phyloP scores from a whole-genome alignment of 2,113 vertebrate genomes.

The Malurus alboscapulatus region DNA sequence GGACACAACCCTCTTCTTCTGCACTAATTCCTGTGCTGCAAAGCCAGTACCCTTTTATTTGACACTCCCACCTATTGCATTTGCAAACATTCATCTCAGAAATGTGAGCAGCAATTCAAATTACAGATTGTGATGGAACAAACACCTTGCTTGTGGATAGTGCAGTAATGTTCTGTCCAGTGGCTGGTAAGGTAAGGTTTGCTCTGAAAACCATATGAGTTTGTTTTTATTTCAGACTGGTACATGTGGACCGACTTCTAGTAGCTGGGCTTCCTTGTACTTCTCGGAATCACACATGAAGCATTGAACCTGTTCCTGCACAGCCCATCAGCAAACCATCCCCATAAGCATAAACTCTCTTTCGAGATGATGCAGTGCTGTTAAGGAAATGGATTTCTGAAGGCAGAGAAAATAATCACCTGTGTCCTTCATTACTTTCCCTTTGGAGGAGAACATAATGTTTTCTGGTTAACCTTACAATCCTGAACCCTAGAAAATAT shows the following conservation, averaged over 20 bases:
- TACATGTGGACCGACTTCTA: neutral
- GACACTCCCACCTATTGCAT: accelerated
- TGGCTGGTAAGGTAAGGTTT: neutral
- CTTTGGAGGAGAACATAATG: neutral
- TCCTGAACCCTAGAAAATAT: neutral
- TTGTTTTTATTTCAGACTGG: neutral
- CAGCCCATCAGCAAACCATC: neutral
- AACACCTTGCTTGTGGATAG: neutral
- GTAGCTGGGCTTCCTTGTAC: neutral
- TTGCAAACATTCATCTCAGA: neutral
- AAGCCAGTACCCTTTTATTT: neutral
- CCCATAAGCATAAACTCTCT: neutral
- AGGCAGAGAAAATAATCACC: neutral
- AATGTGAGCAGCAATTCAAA: neutral
- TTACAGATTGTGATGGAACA: neutral
- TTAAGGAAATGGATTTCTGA: neutral
- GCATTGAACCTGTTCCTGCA: neutral
- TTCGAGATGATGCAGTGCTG: neutral
- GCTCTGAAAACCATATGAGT: neutral
- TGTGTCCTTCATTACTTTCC: accelerated
- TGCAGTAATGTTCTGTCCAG: neutral
- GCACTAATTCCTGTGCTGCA: neutral
- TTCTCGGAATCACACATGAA: neutral
- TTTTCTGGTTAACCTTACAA: neutral
- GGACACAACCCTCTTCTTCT: neutral